phyloP scores from a whole-genome alignment of 2,113 vertebrate species.

The Carollia perspicillata region DNA sequence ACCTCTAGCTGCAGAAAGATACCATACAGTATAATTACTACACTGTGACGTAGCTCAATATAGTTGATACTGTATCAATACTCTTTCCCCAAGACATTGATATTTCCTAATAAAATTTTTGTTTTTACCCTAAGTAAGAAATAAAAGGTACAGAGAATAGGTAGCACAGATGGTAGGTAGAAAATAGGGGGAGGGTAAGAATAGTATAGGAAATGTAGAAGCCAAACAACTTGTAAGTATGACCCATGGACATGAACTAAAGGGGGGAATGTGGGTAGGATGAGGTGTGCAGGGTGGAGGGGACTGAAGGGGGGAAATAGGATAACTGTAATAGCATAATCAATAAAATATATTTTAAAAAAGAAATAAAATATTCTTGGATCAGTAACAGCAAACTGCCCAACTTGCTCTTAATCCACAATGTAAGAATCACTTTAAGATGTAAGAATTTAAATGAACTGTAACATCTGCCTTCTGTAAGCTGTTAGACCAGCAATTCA shows the following conservation, averaged over 20 bases:
- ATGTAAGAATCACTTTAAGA: constrained; percentile 30
- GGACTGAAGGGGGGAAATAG: no score
- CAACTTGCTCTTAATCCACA: constrained; percentile 20
- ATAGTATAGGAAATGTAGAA: no score
- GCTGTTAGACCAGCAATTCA: constrained; percentile 26
- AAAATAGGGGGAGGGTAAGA: no score
- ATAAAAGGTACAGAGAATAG: neutral
- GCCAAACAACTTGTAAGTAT: no score
- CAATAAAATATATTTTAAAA: neutral
- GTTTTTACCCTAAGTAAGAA: constrained; percentile 57
- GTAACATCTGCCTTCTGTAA: constrained; percentile 25
- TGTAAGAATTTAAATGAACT: neutral
- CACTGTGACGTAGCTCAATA: neutral
- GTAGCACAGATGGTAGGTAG: no score
- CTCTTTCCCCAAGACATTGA: constrained; percentile 51
- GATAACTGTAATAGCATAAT: no score
- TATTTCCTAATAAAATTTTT: constrained; percentile 48
- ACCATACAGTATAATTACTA: neutral
- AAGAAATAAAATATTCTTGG: constrained; percentile 53
- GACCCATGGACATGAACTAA: no score
- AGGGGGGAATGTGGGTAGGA: no score
- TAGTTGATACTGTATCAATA: constrained; percentile 49
- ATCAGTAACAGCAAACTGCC: constrained; percentile 41
- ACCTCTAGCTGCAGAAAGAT: constrained; percentile 10
- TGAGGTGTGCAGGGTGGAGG: no score